Conservation (phyloP, 2,797 vertebrate species). For the Catamblyrhynchus diadema region DNA sequence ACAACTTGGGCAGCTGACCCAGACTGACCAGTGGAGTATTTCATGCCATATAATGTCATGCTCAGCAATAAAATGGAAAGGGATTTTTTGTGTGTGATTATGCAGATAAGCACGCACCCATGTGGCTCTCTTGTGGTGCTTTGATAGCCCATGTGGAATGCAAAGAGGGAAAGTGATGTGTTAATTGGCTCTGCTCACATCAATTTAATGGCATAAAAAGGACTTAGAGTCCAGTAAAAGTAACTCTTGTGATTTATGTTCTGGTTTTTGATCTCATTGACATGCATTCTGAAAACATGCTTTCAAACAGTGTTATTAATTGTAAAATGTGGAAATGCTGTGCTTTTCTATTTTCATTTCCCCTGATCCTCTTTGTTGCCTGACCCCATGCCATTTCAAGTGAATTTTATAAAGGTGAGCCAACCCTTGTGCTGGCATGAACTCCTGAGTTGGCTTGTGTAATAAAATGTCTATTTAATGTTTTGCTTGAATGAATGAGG, state of each 20-base stretch:
- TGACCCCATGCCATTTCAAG: neutral
- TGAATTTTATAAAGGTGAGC: neutral
- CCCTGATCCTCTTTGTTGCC: neutral
- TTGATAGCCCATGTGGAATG: neutral
- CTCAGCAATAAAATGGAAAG: neutral
- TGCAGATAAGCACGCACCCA: rapidly evolving
- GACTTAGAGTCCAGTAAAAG: neutral
- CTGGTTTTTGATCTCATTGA: neutral
- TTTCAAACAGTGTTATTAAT: neutral
- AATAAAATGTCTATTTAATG: neutral
- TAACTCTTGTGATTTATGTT: neutral
- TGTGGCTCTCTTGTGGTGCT: rapidly evolving
- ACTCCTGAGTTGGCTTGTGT: neutral
- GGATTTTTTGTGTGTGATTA: neutral
- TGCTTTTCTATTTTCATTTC: neutral
- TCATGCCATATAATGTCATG: rapidly evolving
- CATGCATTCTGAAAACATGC: neutral
- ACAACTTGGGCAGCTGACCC: neutral
- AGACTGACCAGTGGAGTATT: neutral
- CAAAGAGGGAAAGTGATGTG: neutral
- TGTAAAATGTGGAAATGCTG: neutral
- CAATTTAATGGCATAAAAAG: neutral
- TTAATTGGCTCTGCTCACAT: neutral
- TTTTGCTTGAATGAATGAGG: neutral
- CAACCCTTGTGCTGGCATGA: neutral